Base-by-base conservation (phyloP, 2,888 invertebrate species). In the Julus scanicus region DNA sequence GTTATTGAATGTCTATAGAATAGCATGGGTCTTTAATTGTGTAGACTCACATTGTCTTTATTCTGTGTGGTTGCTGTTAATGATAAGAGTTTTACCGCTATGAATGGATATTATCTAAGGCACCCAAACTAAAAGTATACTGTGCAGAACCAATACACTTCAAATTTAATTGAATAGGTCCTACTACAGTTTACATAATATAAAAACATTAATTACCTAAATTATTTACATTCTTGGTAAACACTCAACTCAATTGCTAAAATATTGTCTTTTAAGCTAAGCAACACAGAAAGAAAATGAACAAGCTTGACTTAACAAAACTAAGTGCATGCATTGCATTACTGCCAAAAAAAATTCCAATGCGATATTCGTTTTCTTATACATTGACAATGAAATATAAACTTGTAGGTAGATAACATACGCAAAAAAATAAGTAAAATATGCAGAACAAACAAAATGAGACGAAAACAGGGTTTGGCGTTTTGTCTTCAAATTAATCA, bases 401-500 rank as follows among this genome's bases (percentile, higher is more conserved):
- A 13, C 15, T 71, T 63, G 20, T 39, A 80, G 80, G 15, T 29
- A 80, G 13, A 2, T 9, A 80, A 15, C 13, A 29, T 11, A 29
- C 29, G 29, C 29, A 71, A 5, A 71, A n/a, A 29, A 20, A 29
- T 29, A 20, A 6, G 20, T 37, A 37, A 80, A 1, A 80, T 29
- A 39, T 15, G 15, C 80, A 4, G 37, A 53, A 53, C 53, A 53
- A 53, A 53, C 17, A 53, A 53, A 53, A 53, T 53, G 44, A 71
- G 71, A 80, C 15, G 80, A 80, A 80, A 80, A 80, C 80, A 29
- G 3, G 29, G 80, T 13, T 15, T 80, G 80, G 37, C 80, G 37
- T 80, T 80, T 80, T 80, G 80, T 39, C 80, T 80, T 29, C 37
- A 80, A 80, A 80, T 15, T 80, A 80, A 80, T 80, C 80, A 80